A percentile compares a stretch with the other conserved stretches of the same genome.
These are phyloP conservation scores for Zophobas atratus DNA, from an alignment of 1,140 invertebrate species.

Conservation along the genomic window DNA sequence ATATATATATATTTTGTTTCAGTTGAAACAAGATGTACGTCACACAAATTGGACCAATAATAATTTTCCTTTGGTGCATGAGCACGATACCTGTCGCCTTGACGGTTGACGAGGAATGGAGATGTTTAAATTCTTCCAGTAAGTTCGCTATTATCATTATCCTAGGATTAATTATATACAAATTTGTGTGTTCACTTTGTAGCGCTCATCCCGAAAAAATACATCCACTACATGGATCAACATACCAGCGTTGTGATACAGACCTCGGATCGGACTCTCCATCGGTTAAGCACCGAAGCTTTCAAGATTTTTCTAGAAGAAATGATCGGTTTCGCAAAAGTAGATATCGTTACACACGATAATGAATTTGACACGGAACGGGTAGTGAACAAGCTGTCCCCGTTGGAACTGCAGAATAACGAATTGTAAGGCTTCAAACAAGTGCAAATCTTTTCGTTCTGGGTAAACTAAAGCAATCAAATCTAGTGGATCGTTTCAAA, in stretches of 20 bases:
- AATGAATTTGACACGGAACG: slow-evolving; percentile 67
- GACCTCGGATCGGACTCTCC: slow-evolving; percentile 71
- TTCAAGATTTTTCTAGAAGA: slow-evolving; percentile 76
- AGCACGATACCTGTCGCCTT: too few relatives aligned
- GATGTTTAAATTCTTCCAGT: too few relatives aligned
- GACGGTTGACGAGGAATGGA: too few relatives aligned
- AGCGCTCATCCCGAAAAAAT: slow-evolving; percentile 50
- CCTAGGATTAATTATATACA: background rate
- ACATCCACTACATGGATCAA: slow-evolving; percentile 46
- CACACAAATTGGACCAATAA: too few relatives aligned
- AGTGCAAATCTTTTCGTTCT: slow-evolving; percentile 26
- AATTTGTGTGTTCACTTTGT: slow-evolving; percentile 5
- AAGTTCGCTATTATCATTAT: too few relatives aligned
- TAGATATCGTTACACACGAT: slow-evolving; percentile 70
- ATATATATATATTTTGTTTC: too few relatives aligned
- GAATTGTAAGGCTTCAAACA: slow-evolving; percentile 6
- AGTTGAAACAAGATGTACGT: too few relatives aligned
- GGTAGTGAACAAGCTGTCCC: slow-evolving; percentile 51
- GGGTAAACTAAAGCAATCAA: too few relatives aligned
- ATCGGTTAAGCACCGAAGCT: slow-evolving; percentile 74
- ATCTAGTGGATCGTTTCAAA: too few relatives aligned
- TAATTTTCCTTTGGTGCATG: too few relatives aligned
- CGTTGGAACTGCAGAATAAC: slow-evolving; percentile 6
- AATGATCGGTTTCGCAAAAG: slow-evolving; percentile 74
- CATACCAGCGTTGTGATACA: slow-evolving; percentile 67